Conservation (phyloP, 2,888 invertebrate genomes). For the Tenthredo distinguenda region DNA sequence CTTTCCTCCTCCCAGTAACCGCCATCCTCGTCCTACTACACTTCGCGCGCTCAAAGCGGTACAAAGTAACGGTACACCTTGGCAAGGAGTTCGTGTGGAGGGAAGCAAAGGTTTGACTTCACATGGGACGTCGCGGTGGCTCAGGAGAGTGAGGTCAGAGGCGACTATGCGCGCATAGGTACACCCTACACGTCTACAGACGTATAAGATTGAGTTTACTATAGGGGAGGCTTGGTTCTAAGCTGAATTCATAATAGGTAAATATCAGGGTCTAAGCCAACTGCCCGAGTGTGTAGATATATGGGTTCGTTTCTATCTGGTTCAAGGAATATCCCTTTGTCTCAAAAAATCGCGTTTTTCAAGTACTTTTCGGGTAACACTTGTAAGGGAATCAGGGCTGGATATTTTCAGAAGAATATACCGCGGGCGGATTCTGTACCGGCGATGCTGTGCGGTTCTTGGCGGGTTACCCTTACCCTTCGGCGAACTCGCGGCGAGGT, state of each 20-base stretch:
- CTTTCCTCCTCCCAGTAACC: constrained; percentile 57
- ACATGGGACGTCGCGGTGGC: constrained; percentile 58
- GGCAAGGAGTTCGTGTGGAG: constrained; percentile 50
- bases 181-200: constrained; percentile 2
- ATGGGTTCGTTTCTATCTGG: not conserved
- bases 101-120: constrained; percentile 52
- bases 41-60: constrained; percentile 69
- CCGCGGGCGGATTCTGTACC: not conserved
- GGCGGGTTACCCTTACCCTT: constrained; percentile 62
- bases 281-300: not conserved
- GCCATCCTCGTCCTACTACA: constrained; percentile 26
- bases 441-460: not conserved
- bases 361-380: not conserved
- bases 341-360: not conserved
- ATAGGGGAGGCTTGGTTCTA: constrained; percentile 2
- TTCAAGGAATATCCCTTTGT: not conserved
- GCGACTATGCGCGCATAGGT: constrained; percentile 3
- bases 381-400: not conserved
- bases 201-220: constrained; percentile 14
- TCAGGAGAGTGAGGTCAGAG: constrained; percentile 33
- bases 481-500: constrained; percentile 50
- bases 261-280: constrained; percentile 26
- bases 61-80: constrained; percentile 76
- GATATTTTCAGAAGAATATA: not conserved
- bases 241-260: constrained; percentile 32